Evolutionary conservation across 2,888 invertebrate species (phyloP).

Genomic region (Campopleginae sp.): DNA sequence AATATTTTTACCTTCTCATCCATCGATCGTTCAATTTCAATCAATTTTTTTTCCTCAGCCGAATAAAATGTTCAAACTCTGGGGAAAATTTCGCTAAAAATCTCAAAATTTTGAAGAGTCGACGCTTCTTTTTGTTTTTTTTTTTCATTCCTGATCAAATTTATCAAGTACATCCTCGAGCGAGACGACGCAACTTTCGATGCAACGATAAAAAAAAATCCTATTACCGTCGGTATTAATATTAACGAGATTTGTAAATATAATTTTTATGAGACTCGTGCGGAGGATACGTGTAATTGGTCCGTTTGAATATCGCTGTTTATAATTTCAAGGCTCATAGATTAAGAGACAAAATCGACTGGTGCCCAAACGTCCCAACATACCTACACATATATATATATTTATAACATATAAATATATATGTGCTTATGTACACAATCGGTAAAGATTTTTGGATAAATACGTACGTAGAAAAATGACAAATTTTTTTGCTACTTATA

Average conservation of each 20-base stretch:
- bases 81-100: not conserved
- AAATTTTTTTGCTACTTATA: constrained; percentile 61
- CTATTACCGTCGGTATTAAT: constrained; percentile 46
- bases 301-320: constrained; percentile 53
- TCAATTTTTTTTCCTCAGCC: too few relatives aligned
- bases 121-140: not conserved
- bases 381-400: constrained; percentile 23
- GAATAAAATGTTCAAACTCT: too few relatives aligned
- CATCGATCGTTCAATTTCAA: too few relatives aligned
- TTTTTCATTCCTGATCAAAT: not conserved
- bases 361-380: constrained; percentile 35
- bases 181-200: not conserved
- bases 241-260: constrained; percentile 66
- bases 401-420: constrained; percentile 40
- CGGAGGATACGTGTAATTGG: constrained; percentile 28
- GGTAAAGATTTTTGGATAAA: constrained; percentile 43
- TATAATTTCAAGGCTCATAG: constrained; percentile 31
- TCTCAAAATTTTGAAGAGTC: not conserved
- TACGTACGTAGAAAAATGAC: constrained; percentile 66
- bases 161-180: not conserved
- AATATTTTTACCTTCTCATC: too few relatives aligned
- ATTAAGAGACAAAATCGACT: constrained; percentile 30
- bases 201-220: constrained; percentile 37
- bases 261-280: constrained; percentile 60
- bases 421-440: constrained; percentile 65